These are phyloP conservation scores for Vespertilio murinus DNA, from an alignment of 2,797 vertebrate species.

Conservation along the genomic window DNA sequence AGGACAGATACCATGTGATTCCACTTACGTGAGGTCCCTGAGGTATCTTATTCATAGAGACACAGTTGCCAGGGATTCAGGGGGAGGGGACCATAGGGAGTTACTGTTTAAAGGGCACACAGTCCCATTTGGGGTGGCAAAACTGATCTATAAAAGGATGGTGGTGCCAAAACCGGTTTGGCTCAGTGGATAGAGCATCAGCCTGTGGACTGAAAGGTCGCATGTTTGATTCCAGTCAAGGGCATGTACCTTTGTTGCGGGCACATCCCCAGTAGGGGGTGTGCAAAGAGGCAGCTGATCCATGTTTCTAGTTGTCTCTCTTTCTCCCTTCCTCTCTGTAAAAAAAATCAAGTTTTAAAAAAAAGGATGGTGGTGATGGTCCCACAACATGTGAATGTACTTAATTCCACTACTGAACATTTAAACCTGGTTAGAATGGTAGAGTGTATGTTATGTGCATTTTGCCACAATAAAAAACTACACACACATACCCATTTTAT, in stretches of 20 bases:
- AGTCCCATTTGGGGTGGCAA: background rate
- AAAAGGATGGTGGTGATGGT: background rate
- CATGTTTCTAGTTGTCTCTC: too few species aligned
- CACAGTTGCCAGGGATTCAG: background rate
- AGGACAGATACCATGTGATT: background rate
- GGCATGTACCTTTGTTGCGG: too few species aligned
- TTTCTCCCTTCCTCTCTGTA: too few species aligned
- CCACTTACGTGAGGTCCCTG: background rate
- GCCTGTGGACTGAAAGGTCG: too few species aligned
- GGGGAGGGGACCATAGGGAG: accelerated
- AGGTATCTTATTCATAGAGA: background rate
- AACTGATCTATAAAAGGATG: background rate
- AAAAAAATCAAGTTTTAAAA: too few species aligned
- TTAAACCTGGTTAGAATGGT: background rate
- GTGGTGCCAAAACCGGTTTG: background rate
- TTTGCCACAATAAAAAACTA: background rate
- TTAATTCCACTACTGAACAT: background rate
- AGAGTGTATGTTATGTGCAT: background rate
- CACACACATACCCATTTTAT: background rate
- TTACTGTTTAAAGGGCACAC: background rate
- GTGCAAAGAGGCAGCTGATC: too few species aligned
- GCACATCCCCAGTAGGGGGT: too few species aligned
- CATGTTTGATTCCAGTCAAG: too few species aligned
- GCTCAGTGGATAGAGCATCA: too few species aligned
- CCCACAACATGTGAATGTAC: background rate